Percentiles rank a stretch among this genome's conserved stretches.
Conservation (phyloP, 2,113 vertebrate genomes). For the Chitala chitala region DNA sequence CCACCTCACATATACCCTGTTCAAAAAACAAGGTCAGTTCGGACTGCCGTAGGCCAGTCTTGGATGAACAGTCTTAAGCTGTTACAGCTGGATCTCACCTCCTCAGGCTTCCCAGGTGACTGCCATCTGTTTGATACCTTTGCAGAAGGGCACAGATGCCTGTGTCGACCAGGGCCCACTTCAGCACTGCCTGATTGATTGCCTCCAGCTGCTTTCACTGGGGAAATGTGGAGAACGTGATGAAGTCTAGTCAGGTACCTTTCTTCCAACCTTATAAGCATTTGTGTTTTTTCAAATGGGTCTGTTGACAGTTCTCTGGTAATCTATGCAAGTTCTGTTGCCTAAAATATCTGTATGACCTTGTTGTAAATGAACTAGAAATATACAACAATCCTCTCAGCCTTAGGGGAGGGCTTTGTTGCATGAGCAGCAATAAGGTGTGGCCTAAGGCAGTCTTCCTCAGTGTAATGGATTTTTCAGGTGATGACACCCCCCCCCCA, state of each 20-base stretch:
- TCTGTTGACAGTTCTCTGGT: neutral
- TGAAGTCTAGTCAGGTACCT: neutral
- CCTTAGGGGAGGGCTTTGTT: neutral
- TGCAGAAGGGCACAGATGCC: neutral
- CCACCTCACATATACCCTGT: neutral
- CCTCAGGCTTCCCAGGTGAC: neutral
- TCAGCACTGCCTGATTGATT: no score
- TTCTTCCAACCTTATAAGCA: neutral
- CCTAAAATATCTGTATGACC: neutral
- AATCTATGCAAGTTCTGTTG: neutral
- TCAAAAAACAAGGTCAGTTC: neutral
- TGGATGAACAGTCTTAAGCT: neutral
- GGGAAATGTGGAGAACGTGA: neutral
- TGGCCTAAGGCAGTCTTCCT: slow-evolving; percentile 1
- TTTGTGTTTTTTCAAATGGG: neutral
- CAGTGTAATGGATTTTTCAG: neutral
- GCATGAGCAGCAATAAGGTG: neutral
- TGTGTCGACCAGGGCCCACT: no score
- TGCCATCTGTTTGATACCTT: neutral
- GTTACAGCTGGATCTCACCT: neutral
- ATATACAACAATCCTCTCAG: neutral
- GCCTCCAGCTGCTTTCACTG: neutral
- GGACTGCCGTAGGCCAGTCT: neutral
- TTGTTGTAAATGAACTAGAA: neutral
- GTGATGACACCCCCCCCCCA: neutral